phyloP scores from a whole-genome alignment of 1,140 invertebrate species.

The Drosophila erecta region DNA sequence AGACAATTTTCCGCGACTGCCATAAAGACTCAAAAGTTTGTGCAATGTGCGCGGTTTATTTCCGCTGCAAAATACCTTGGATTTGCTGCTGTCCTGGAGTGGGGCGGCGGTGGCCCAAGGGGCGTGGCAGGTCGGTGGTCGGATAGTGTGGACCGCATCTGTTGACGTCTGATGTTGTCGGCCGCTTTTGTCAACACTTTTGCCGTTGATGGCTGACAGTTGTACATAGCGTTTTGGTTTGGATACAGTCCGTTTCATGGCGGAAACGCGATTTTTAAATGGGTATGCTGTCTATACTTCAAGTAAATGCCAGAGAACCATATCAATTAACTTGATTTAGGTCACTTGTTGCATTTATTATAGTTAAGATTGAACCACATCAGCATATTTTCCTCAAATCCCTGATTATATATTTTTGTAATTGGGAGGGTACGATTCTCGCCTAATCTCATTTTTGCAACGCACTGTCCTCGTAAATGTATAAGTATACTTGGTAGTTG shows the following conservation, averaged over 20 bases:
- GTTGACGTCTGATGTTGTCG: conserved; percentile 80
- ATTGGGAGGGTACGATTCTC: too few species aligned
- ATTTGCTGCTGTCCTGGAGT: conserved; percentile 49
- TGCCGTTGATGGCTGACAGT: conserved; percentile 67
- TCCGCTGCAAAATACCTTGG: conserved; percentile 80
- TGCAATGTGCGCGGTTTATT: conserved; percentile 78
- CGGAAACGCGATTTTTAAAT: too few species aligned
- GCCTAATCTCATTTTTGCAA: not conserved
- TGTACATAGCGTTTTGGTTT: conserved; percentile 19
- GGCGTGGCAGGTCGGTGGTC: not conserved
- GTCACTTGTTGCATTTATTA: too few species aligned
- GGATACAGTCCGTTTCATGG: conserved; percentile 29
- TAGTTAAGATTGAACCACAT: too few species aligned
- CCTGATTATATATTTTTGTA: too few species aligned
- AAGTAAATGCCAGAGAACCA: too few species aligned
- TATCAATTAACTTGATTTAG: too few species aligned
- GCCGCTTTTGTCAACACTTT: conserved; percentile 79
- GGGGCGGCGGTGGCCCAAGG: not conserved
- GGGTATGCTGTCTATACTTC: too few species aligned
- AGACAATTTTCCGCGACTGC: conserved; percentile 76
- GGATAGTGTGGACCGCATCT: conserved; percentile 61
- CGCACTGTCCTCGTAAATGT: conserved; percentile 14
- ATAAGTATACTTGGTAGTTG: conserved; percentile 36
- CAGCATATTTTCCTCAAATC: too few species aligned
- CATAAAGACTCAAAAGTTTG: conserved; percentile 75